phyloP scores from a whole-genome alignment of 2,888 invertebrate genomes.

The Mycalesis mineus region DNA sequence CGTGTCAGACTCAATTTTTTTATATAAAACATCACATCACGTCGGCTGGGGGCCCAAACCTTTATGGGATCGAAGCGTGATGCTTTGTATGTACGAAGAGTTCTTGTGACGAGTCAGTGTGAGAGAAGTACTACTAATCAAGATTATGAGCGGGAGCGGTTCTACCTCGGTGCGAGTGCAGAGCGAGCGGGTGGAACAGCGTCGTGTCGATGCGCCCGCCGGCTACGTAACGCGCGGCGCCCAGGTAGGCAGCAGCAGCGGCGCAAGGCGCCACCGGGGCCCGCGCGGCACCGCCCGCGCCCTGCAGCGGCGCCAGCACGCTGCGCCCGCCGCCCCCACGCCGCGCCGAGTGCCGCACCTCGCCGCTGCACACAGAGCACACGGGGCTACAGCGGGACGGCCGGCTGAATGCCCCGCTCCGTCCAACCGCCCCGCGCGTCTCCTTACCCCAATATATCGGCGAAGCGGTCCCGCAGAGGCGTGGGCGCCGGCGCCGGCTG shows the following conservation, averaged over 20 bases:
- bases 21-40: no score
- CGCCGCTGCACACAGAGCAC: slow-evolving; percentile 41
- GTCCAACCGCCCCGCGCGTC: background rate
- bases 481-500: slow-evolving; percentile 25
- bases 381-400: background rate
- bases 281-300: slow-evolving; percentile 29
- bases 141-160: background rate
- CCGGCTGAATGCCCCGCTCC: background rate
- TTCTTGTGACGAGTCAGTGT: no score
- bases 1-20: no score
- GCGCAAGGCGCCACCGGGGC: slow-evolving; percentile 30
- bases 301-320: slow-evolving; percentile 32
- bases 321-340: slow-evolving; percentile 33
- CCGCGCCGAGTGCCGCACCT: slow-evolving; percentile 43
- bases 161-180: slow-evolving; percentile 56
- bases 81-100: no score
- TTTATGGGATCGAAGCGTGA: no score
- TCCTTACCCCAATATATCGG: slow-evolving; percentile 84
- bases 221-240: slow-evolving; percentile 87
- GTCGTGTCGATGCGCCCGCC: slow-evolving; percentile 78
- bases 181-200: slow-evolving; percentile 61
- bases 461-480: slow-evolving; percentile 80
- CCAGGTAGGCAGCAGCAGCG: slow-evolving; percentile 88
- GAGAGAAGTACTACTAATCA: no score
- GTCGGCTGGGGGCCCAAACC: no score